Base-by-base conservation (phyloP, 2,888 invertebrate genomes). In the Kryphioiulus occultus region DNA sequence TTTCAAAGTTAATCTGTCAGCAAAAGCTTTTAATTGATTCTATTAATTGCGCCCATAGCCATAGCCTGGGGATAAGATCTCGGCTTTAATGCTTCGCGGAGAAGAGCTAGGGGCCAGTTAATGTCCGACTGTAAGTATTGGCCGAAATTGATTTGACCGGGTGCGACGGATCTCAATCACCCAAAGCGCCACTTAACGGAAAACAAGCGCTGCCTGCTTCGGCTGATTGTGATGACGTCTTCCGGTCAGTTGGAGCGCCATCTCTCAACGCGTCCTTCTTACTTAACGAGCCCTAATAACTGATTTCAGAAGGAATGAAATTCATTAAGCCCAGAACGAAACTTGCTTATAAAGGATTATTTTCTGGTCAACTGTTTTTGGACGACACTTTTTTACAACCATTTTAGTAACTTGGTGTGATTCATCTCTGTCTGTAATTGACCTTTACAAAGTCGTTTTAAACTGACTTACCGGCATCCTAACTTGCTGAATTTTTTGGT, bases 21-120 rank as follows among this genome's bases (percentile, higher is more conserved):
- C 78, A 78, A 78, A 78, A 78, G 78, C 78, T 10, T 78, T 78
- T 78, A 78, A 78, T 78, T 78, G 78, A 78, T 78, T 78, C 78
- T 78, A 78, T 78, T 78, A 78, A 78, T 78, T 78, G 78, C 78
- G 78, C 10, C 22, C 78, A 22, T 30, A 30, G 26, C 30, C 30
- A 78, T 30, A 78, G 78, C 26, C 9, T 30, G 15, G 12, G 12
- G 78, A 78, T 78, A 78, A 78, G 78, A 78, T 78, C 78, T 78
- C 30, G 78, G 78, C 30, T 78, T 30, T 68, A 68, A 26, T 68
- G 68, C 68, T 68, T n/a, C 26, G 26, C 12, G 26, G 68, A 26
- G 78, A 30, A 78, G 30, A 78, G 30, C 78, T 78, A 78, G 78
- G 78, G 78, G 78, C 30, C 78, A 78, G 78, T 78, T 78, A 78